Evolutionary conservation across 2,797 vertebrate genomes (phyloP), one percentile per base, ranked within the genome.

Genomic region (Remorina albescens): DNA sequence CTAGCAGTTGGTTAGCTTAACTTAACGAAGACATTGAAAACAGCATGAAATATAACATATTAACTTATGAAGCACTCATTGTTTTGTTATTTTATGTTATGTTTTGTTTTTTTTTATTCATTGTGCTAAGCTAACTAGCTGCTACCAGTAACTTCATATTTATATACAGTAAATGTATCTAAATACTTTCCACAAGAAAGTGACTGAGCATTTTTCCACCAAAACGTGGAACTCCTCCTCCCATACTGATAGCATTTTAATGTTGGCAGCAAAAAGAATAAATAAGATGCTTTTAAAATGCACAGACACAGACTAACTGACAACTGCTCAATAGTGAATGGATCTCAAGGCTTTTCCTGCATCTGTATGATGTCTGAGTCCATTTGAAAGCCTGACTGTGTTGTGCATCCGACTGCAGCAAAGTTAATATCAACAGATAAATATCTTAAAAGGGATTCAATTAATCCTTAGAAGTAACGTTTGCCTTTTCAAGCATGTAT

Each of bases 401-500:
- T 23, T 23, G n/a, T 36, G n/a, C 16, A 8, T 66, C 50, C 1
- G 54, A 67, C 54, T 59, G 26, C 39, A 44, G 44, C 46, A 60
- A 46, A 37, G 34, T 49, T 51, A 36, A 73, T 36, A 59, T 73
- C 26, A 60, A 44, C 46, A 25, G 8, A 50, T 68, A 44, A 21
- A 49, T 64, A 71, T 65, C 47, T 69, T 26, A 30, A 60, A 56
- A 50, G 66, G 42, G 46, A 37, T 46, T 68, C 11, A 61, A 59
- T 64, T 32, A 49, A 70, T 42, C 47, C 41, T 73, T 71, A 47
- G 74, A 76, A 82, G 57, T 46, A 30, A 51, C 19, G 59, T 65
- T 76, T 75, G 51, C 51, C 68, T 82, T 76, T 75, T 56, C 7
- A 58, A 60, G 34, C 49, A 54, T 41, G 25, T 74, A 63, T 54